These are phyloP conservation scores for Sebastes nivosus DNA, from an alignment of 2,797 vertebrate genomes.

Conservation along the genomic window DNA sequence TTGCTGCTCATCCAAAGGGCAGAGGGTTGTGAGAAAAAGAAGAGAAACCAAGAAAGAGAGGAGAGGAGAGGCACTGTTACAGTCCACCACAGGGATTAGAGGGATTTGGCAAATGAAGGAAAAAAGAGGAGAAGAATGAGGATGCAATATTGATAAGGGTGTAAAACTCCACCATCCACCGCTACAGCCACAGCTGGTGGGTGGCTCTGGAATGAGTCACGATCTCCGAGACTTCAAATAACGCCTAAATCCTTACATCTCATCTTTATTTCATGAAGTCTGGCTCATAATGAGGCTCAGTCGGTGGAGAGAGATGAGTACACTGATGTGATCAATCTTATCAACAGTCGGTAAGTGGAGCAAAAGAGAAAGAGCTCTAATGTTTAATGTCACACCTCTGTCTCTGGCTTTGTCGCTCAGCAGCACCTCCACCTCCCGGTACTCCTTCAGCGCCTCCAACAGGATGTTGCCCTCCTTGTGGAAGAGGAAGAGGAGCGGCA, in stretches of 20 bases:
- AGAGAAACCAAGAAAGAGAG: slow-evolving; percentile 50
- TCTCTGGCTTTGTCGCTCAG: slow-evolving; percentile 97
- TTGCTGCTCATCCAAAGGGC: slow-evolving; percentile 88
- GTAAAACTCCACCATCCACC: slow-evolving; percentile 22
- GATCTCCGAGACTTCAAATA: slow-evolving; percentile 30
- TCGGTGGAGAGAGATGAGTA: not conserved
- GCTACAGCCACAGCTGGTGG: slow-evolving; percentile 34
- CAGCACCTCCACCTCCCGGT: slow-evolving; percentile 94
- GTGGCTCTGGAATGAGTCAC: slow-evolving; percentile 45
- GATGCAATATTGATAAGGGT: slow-evolving; percentile 40
- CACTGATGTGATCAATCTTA: slow-evolving; percentile 15
- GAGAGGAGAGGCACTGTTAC: slow-evolving; percentile 61
- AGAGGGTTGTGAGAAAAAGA: slow-evolving; percentile 30
- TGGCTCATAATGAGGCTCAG: slow-evolving; percentile 24
- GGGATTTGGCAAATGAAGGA: slow-evolving; percentile 34
- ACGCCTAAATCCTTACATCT: slow-evolving; percentile 22
- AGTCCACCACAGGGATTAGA: slow-evolving; percentile 49
- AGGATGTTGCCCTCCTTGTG: slow-evolving; percentile 98
- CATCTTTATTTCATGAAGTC: slow-evolving; percentile 54
- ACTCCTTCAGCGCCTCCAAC: slow-evolving; percentile 91
- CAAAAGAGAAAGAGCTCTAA: not conserved
- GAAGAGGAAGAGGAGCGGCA: slow-evolving; percentile 97
- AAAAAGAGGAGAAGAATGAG: slow-evolving; percentile 30
- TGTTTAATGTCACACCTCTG: slow-evolving; percentile 85
- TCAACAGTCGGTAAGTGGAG: not conserved